Conservation (phyloP, 2,888 invertebrate genomes). For the Ischnura elegans region DNA sequence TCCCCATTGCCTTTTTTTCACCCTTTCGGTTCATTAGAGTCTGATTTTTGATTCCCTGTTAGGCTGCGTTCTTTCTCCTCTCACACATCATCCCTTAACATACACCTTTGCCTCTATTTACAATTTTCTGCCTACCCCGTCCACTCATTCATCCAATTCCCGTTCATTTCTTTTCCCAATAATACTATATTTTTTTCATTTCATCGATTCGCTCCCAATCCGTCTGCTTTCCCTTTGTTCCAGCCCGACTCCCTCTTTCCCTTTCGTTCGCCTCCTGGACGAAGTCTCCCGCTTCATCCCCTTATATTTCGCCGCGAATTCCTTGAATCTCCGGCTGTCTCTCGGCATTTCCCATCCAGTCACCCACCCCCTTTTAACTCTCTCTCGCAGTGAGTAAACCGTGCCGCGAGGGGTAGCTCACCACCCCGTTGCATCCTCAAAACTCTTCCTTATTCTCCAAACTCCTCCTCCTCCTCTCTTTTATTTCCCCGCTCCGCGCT, state of each 20-base stretch:
- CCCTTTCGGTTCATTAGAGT: too few species aligned
- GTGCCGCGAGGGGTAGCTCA: not conserved
- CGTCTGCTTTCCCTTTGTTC: not conserved
- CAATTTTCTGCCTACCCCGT: not conserved
- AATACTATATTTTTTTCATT: conserved; percentile 14
- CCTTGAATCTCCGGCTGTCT: not conserved
- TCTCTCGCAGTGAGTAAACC: not conserved
- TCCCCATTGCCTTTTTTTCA: not conserved
- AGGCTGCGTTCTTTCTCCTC: not conserved
- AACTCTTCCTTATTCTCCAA: not conserved
- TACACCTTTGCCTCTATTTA: not conserved
- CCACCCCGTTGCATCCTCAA: not conserved
- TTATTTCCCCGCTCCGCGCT: not conserved
- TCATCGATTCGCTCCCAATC: conserved; percentile 32
- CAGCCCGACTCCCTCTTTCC: not conserved
- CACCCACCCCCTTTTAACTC: not conserved
- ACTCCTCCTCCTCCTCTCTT: not conserved
- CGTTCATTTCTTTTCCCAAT: not conserved
- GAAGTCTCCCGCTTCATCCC: not conserved
- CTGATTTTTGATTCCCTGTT: too few species aligned
- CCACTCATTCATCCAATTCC: not conserved
- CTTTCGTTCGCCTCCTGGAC: not conserved
- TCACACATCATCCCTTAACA: too few species aligned
- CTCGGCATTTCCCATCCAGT: not conserved
- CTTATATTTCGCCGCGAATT: not conserved